Conservation (phyloP, 2,113 vertebrate genomes). For the Sylvia atricapilla region DNA sequence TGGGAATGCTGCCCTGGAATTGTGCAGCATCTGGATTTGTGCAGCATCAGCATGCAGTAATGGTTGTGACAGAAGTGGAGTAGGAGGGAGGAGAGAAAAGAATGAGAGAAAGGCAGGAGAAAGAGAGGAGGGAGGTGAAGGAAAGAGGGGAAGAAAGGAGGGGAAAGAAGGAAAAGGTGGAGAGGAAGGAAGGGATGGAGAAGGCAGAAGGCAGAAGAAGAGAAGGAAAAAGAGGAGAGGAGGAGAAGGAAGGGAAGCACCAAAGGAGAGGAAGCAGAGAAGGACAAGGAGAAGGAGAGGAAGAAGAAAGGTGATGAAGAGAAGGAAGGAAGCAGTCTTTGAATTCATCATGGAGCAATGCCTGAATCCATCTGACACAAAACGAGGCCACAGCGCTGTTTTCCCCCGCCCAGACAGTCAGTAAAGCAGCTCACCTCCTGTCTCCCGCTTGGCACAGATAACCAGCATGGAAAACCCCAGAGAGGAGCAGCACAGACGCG, state of each 20-base stretch:
- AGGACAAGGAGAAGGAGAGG: background rate
- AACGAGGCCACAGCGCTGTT: background rate
- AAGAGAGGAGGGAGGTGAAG: background rate
- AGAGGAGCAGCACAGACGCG: background rate
- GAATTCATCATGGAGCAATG: background rate
- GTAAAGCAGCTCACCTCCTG: background rate
- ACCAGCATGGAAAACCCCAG: background rate
- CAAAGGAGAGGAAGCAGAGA: rapidly evolving
- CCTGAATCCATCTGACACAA: background rate
- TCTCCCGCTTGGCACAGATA: background rate
- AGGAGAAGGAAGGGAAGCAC: background rate
- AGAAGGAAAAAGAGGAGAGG: background rate
- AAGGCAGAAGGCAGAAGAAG: background rate
- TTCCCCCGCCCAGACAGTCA: background rate
- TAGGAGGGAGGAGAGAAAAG: background rate
- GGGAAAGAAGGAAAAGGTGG: background rate
- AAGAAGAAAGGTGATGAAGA: background rate
- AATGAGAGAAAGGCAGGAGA: background rate
- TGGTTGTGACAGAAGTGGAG: background rate
- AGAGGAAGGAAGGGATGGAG: background rate
- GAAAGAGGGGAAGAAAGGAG: too few relatives aligned
- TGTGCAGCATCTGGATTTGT: background rate
- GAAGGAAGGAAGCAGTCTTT: background rate
- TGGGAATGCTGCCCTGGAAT: background rate
- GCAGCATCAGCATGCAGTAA: background rate